Evolutionary conservation across 2,888 invertebrate species (phyloP), one percentile per base, ranked within the genome.

Genomic region (Nomada ferruginata): DNA sequence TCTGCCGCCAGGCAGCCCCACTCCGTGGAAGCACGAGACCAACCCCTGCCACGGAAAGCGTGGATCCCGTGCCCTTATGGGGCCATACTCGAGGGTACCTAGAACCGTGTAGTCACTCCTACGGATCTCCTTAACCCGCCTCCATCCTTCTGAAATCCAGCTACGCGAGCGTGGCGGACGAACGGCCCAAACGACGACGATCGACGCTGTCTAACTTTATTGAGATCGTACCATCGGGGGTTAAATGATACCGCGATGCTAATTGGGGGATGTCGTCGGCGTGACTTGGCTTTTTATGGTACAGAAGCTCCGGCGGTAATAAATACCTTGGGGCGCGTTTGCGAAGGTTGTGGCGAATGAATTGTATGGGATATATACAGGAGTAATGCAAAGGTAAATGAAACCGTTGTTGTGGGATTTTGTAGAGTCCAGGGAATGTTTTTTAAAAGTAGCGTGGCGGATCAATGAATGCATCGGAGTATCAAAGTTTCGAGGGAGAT

Each of bases 91-190:
- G 84, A 87, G 89, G 90, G 86, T 85, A 87, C 87, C 88, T 87
- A 85, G 86, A 85, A 80, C 59, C 68, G 87, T 87, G 87, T 90
- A 91, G 92, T 91, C 92, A 93, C 92, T 93, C 93, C 92, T 93
- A 92, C 92, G 89, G 89, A 89, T 90, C 89, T 90, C 89, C 90
- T 91, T 89, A 91, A 90, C 91, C 91, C 92, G 91, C 92, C 92
- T 91, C 90, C 88, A 74, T 82, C 73, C 84, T 79, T 73, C 85
- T 84, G 76, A 87, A 78, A 83, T 85, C 79, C 88, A 84, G 87
- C 82, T 80, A 82, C 52, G 65, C 66, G 5, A 29, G 23, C 26
- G 60, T 70, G 77, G 81, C 79, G 81, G 76, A 83, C 78, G 72
- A 74, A 29, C 63, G 36, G 18, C 26, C 47, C 71, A 61, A 74